A percentile compares a stretch with the other conserved stretches of the same genome.
Conservation (phyloP, 2,113 vertebrate genomes). For the Hoplias malabaricus region DNA sequence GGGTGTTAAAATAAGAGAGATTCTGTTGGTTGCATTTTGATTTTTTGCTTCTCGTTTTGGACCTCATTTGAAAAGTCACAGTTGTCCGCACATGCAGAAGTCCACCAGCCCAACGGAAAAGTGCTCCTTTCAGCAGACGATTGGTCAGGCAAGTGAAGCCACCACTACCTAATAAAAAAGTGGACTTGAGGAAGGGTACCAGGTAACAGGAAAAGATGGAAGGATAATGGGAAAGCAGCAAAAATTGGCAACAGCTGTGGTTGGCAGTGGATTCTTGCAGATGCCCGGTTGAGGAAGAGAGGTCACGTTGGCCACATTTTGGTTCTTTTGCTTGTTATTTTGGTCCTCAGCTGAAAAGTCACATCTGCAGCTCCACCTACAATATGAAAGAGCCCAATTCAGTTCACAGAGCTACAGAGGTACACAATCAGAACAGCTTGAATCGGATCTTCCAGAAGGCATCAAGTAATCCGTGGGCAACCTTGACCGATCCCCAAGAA, state of each 20-base stretch:
- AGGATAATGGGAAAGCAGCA: not conserved
- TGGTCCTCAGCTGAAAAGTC: slow-evolving; percentile 5
- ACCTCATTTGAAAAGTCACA: slow-evolving; percentile 14
- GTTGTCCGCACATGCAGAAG: not conserved
- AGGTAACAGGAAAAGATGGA: not conserved
- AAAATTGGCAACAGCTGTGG: not conserved
- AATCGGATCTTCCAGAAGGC: too few relatives aligned
- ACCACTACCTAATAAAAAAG: not conserved
- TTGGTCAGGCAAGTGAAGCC: slow-evolving; percentile 71
- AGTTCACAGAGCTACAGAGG: slow-evolving; percentile 44
- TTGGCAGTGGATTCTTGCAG: not conserved
- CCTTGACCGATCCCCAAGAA: not conserved
- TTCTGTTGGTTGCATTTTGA: slow-evolving; percentile 16
- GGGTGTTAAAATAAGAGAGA: slow-evolving; percentile 5
- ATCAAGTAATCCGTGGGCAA: not conserved
- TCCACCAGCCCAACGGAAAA: slow-evolving; percentile 16
- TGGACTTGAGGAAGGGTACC: not conserved
- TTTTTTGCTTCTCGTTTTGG: slow-evolving; percentile 2
- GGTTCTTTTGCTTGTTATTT: slow-evolving; percentile 1
- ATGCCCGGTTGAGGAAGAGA: not conserved
- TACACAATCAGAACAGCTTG: not conserved
- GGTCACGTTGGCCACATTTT: slow-evolving; percentile 8
- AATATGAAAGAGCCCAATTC: not conserved
- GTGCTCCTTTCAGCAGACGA: not conserved
- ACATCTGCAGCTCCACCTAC: not conserved